Evolutionary conservation across 2,113 vertebrate genomes (phyloP).

Genomic region (Cryptoleucopteryx plumbea): DNA sequence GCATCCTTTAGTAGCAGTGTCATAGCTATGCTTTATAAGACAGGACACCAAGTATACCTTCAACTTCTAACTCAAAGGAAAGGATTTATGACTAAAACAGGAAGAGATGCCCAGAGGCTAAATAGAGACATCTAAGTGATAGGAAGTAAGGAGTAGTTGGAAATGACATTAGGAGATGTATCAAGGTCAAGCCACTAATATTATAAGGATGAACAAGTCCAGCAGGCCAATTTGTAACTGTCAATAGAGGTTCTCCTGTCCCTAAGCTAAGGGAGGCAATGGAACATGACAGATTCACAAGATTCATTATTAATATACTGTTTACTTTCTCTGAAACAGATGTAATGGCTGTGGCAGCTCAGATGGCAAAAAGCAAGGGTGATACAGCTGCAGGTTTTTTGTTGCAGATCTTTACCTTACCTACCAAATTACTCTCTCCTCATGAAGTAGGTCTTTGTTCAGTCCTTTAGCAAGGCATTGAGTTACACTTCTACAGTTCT

Average conservation of each 20-base stretch:
- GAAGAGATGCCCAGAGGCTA: constrained; percentile 15
- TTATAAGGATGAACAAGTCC: background rate
- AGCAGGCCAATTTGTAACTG: constrained; percentile 2
- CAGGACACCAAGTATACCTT: constrained; percentile 31
- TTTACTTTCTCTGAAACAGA: background rate
- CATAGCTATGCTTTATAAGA: constrained; percentile 25
- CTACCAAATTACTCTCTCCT: background rate
- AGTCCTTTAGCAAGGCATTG: background rate
- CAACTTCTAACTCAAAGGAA: constrained; percentile 1
- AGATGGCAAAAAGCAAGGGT: background rate
- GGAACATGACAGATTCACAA: background rate
- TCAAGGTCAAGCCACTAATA: constrained; percentile 45
- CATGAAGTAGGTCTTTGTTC: background rate
- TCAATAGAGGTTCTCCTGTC: background rate
- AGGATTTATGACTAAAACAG: constrained; percentile 48
- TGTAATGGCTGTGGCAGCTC: background rate
- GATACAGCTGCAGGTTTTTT: background rate
- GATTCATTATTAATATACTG: background rate
- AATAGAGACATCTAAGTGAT: constrained; percentile 26
- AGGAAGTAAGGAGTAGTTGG: constrained; percentile 30
- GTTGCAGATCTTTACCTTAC: background rate
- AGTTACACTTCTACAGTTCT: background rate
- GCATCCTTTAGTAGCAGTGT: constrained; percentile 27
- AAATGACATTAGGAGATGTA: constrained; percentile 36
- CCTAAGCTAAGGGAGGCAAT: background rate